phyloP scores from a whole-genome alignment of 2,113 vertebrate species.

The Apus apus region DNA sequence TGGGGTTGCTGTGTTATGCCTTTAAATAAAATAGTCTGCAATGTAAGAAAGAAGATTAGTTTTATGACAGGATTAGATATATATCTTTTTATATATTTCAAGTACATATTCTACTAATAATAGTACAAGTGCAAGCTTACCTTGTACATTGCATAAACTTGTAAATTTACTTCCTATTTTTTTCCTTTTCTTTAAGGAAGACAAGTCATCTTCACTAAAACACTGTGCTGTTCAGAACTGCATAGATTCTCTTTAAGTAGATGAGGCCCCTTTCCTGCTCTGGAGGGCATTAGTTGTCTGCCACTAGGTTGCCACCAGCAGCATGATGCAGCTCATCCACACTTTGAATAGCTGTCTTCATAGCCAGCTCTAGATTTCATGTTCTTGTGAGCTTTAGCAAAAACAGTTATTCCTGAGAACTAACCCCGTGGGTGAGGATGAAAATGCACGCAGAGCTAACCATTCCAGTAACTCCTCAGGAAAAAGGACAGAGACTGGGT shows the following conservation, averaged over 20 bases:
- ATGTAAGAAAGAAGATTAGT: too few species aligned
- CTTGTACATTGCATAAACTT: neutral
- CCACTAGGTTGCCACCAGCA: neutral
- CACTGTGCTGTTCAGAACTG: neutral
- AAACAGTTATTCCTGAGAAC: neutral
- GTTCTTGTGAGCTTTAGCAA: neutral
- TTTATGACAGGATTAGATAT: too few species aligned
- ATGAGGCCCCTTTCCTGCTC: neutral
- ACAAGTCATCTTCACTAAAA: neutral
- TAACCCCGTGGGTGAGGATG: neutral
- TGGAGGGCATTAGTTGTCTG: neutral
- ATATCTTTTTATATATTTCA: too few species aligned
- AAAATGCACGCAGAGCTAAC: neutral
- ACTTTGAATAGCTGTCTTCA: neutral
- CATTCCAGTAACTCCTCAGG: neutral
- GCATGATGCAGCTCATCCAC: neutral
- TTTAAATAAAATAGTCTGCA: too few species aligned
- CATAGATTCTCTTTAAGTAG: neutral
- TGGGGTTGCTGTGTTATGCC: too few species aligned
- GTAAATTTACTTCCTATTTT: neutral
- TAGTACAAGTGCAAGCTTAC: neutral
- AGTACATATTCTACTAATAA: neutral
- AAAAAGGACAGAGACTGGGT: neutral
- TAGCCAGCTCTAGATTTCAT: neutral
- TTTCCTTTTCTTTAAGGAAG: neutral